Percentiles rank a stretch among this genome's conserved stretches.
phyloP scores from a whole-genome alignment of 1,140 invertebrate genomes.

The Cylas formicarius region DNA sequence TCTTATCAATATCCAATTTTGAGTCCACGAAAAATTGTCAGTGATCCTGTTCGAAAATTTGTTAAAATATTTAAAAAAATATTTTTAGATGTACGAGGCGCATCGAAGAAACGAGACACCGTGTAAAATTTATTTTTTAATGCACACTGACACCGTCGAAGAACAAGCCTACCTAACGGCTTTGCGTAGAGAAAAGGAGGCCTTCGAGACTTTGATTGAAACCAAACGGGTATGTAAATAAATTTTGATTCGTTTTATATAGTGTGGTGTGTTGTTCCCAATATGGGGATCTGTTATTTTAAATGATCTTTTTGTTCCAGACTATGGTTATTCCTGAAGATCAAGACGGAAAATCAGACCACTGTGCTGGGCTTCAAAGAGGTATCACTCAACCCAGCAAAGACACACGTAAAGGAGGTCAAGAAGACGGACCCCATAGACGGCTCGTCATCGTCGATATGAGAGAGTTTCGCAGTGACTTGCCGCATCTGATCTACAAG shows the following conservation, averaged over 20 bases:
- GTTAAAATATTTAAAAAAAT: too few relatives aligned
- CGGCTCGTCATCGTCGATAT: constrained; percentile 89
- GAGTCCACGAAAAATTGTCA: too few relatives aligned
- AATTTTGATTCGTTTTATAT: neutral
- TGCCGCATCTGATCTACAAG: constrained; percentile 90
- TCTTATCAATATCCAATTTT: too few relatives aligned
- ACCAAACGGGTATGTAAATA: constrained; percentile 75
- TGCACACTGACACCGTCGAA: constrained; percentile 86
- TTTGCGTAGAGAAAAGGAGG: constrained; percentile 83
- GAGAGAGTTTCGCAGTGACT: constrained; percentile 94
- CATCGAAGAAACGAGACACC: constrained; percentile 55
- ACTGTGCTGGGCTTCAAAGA: constrained; percentile 56
- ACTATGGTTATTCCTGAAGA: constrained; percentile 88
- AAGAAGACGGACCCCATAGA: constrained; percentile 34
- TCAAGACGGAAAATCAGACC: constrained; percentile 77
- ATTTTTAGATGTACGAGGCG: constrained; percentile 54
- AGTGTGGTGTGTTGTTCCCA: neutral
- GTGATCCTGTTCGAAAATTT: too few relatives aligned
- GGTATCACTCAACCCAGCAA: constrained; percentile 42
- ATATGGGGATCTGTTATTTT: neutral
- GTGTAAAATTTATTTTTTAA: constrained; percentile 79
- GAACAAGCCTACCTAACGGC: constrained; percentile 92
- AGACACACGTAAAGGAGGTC: constrained; percentile 61
- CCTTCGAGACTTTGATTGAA: constrained; percentile 87
- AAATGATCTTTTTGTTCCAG: constrained; percentile 44